Percentiles rank a stretch among this genome's conserved stretches.
Conservation (phyloP, 2,113 vertebrate genomes). For the Datnioides undecimradiatus region DNA sequence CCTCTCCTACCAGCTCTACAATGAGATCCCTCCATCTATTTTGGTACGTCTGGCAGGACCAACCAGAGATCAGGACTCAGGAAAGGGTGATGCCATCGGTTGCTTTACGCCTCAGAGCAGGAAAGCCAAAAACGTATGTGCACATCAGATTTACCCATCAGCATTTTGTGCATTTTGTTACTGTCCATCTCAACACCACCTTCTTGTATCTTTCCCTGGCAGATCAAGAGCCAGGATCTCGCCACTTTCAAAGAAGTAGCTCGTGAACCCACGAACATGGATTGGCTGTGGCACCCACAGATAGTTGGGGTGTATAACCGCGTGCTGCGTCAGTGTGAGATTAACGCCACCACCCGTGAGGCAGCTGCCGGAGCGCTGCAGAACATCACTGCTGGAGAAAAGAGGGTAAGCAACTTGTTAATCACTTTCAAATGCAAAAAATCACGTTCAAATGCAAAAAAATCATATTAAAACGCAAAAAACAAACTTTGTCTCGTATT, state of each 20-base stretch:
- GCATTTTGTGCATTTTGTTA: neutral
- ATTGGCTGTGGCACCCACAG: constrained; percentile 96
- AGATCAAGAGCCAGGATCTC: constrained; percentile 83
- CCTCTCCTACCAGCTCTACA: constrained; percentile 94
- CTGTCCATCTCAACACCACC: neutral
- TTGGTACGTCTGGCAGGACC: constrained; percentile 87
- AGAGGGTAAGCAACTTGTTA: constrained; percentile 81
- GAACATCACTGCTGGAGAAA: constrained; percentile 95
- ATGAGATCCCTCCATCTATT: constrained; percentile 88
- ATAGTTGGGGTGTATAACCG: constrained; percentile 89
- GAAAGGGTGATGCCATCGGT: constrained; percentile 86
- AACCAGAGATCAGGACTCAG: constrained; percentile 68
- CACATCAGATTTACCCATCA: neutral
- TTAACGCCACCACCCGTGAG: constrained; percentile 90
- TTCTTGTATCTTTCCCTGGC: neutral
- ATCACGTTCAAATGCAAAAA: neutral
- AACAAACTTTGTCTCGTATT: neutral
- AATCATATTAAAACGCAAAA: neutral
- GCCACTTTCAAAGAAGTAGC: constrained; percentile 89
- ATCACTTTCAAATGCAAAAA: neutral
- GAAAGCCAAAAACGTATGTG: constrained; percentile 88
- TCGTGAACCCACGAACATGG: constrained; percentile 88
- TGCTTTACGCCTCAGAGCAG: constrained; percentile 95
- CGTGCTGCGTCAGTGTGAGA: constrained; percentile 88
- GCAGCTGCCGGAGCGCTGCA: constrained; percentile 92